Evolutionary conservation across 2,888 invertebrate genomes (phyloP).

Genomic region (Scaptomyza reducta): DNA sequence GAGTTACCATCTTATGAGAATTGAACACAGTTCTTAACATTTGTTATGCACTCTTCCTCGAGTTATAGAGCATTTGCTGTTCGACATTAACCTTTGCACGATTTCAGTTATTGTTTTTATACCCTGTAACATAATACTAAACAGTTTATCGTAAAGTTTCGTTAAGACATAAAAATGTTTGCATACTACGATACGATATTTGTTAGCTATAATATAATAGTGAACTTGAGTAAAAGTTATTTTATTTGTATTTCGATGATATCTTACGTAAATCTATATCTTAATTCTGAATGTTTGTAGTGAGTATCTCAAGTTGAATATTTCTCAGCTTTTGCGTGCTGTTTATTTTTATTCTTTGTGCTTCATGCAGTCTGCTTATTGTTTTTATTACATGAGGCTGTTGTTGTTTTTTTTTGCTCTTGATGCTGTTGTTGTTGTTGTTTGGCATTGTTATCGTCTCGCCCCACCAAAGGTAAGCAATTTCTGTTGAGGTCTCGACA

Average conservation of each 20-base stretch:
- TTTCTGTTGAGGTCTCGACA: slow-evolving; percentile 70
- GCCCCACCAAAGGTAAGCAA: slow-evolving; percentile 69
- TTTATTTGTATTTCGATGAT: no score
- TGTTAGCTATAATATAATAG: no score
- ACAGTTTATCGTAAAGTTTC: slow-evolving; percentile 1
- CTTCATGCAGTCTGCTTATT: slow-evolving; percentile 45
- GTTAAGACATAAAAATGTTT: background rate
- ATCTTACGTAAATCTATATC: no score
- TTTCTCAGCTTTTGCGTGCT: background rate
- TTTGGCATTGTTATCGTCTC: slow-evolving; percentile 40
- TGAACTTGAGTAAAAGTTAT: no score
- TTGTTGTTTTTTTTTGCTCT: slow-evolving; percentile 5
- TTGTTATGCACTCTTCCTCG: no score
- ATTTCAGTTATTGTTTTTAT: slow-evolving; percentile 22
- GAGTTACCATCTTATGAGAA: background rate
- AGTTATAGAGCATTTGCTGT: slow-evolving; percentile 16
- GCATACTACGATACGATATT: background rate
- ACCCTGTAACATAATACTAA: slow-evolving; percentile 32
- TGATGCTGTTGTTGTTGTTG: slow-evolving; percentile 18
- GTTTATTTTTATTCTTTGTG: slow-evolving; percentile 6
- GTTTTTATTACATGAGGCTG: slow-evolving; percentile 60
- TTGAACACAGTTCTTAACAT: background rate
- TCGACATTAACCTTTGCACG: slow-evolving; percentile 9
- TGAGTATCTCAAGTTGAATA: slow-evolving; percentile 13
- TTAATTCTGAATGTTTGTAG: background rate